These are phyloP conservation scores for Eumacrocentrus americanus DNA, from an alignment of 2,888 invertebrate genomes.

Conservation along the genomic window DNA sequence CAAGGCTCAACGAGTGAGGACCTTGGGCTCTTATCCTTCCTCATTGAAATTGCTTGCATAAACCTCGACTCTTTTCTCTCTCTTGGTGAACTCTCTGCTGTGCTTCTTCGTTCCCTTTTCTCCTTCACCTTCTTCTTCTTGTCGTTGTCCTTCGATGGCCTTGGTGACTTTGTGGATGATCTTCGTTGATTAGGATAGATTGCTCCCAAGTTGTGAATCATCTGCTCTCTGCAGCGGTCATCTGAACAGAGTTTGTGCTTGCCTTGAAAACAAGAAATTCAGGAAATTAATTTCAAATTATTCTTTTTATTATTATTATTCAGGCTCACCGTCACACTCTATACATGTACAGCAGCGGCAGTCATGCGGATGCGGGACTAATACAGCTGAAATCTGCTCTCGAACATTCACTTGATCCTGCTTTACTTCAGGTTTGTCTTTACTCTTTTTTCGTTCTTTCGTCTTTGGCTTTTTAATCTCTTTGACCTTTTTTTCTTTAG, in stretches of 20 bases:
- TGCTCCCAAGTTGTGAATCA: background rate
- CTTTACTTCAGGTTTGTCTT: conserved; percentile 26
- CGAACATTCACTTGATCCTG: background rate
- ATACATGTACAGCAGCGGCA: background rate
- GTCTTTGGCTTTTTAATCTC: conserved; percentile 1
- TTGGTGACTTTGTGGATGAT: conserved; percentile 16
- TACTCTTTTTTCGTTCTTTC: conserved; percentile 23
- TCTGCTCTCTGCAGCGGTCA: background rate
- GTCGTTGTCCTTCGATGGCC: conserved; percentile 19
- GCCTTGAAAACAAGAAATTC: background rate
- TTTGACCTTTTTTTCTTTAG: too few species aligned
- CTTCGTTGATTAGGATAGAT: background rate
- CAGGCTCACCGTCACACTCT: background rate
- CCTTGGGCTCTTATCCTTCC: background rate
- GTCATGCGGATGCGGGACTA: background rate
- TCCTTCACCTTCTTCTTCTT: conserved; percentile 22
- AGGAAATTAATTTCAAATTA: background rate
- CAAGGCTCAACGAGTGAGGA: background rate
- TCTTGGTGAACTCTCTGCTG: conserved; percentile 33
- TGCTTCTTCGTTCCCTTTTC: conserved; percentile 25
- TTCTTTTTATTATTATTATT: background rate
- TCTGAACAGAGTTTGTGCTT: background rate
- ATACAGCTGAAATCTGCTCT: background rate
- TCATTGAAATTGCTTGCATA: conserved; percentile 4
- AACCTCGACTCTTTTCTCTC: conserved; percentile 27